Conservation (phyloP, 2,113 vertebrate species). For the Cichladusa arquata region DNA sequence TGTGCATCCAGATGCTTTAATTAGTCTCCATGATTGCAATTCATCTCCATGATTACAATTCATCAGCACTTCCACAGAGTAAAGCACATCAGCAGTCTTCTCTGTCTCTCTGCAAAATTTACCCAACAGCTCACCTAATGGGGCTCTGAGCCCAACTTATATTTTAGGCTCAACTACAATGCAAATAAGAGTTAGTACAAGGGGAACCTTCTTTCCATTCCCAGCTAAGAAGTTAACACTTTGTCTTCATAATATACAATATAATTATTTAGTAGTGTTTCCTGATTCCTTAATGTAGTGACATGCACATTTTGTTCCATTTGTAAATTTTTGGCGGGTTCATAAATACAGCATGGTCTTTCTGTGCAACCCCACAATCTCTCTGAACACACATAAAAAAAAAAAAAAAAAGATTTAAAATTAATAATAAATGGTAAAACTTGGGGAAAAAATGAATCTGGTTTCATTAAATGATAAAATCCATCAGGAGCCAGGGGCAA, state of each 20-base stretch:
- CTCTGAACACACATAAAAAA: conserved; percentile 3
- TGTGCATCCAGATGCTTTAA: conserved; percentile 65
- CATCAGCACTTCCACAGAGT: conserved; percentile 36
- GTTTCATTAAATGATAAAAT: conserved; percentile 83
- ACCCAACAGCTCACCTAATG: background rate
- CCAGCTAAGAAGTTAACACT: background rate
- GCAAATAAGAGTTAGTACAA: background rate
- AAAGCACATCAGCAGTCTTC: conserved; percentile 33
- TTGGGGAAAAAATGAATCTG: conserved; percentile 52
- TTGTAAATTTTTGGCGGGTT: conserved; percentile 37
- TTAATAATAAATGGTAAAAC: conserved; percentile 71
- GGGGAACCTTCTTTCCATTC: background rate
- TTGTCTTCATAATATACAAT: background rate
- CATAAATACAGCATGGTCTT: conserved; percentile 19
- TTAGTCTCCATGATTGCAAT: conserved; percentile 59
- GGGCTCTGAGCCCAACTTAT: background rate
- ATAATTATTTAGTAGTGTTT: background rate
- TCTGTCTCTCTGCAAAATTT: background rate
- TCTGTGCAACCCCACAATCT: conserved; percentile 27
- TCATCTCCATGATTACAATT: conserved; percentile 59
- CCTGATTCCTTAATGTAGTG: background rate
- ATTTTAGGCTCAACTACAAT: background rate
- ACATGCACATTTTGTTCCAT: background rate
- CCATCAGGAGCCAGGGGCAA: conserved; percentile 72
- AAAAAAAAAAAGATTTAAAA: conserved; percentile 24